phyloP scores from a whole-genome alignment of 2,888 invertebrate species.

The Pandemis cinnamomeana region DNA sequence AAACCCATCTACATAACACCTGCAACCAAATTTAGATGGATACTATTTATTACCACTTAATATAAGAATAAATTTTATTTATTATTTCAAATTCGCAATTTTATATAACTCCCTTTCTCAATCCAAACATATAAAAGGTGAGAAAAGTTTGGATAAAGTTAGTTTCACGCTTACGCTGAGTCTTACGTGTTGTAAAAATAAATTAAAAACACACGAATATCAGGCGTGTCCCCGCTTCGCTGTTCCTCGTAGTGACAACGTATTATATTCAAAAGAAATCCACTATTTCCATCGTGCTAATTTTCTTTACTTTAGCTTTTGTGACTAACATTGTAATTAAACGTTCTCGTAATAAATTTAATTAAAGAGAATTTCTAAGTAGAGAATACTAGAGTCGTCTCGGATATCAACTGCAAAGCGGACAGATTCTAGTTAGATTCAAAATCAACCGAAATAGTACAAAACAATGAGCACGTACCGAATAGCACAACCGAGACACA shows the following conservation, averaged over 20 bases:
- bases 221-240: conserved; percentile 60
- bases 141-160: conserved; percentile 63
- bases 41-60: conserved; percentile 64
- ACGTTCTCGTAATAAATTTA: conserved; percentile 12
- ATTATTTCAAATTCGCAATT: conserved; percentile 53
- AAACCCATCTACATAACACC: conserved; percentile 55
- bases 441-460: conserved; percentile 11
- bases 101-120: conserved; percentile 53
- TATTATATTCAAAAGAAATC: conserved; percentile 35
- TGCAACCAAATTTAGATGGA: conserved; percentile 58
- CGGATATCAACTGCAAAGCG: not conserved
- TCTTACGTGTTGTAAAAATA: not conserved
- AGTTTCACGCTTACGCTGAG: conserved; percentile 53
- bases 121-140: conserved; percentile 65
- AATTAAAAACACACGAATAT: conserved; percentile 47
- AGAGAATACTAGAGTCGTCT: conserved; percentile 1
- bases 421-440: conserved; percentile 14
- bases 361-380: conserved; percentile 11
- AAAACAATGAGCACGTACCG: not conserved
- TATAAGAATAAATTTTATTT: conserved; percentile 68
- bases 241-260: conserved; percentile 47
- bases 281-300: conserved; percentile 29
- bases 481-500: conserved; percentile 14
- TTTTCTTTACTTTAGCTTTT: conserved; percentile 31
- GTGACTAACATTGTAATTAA: conserved; percentile 36